These are phyloP conservation scores for Sycophaga agraensis DNA, from an alignment of 1,140 invertebrate species.

Conservation along the genomic window DNA sequence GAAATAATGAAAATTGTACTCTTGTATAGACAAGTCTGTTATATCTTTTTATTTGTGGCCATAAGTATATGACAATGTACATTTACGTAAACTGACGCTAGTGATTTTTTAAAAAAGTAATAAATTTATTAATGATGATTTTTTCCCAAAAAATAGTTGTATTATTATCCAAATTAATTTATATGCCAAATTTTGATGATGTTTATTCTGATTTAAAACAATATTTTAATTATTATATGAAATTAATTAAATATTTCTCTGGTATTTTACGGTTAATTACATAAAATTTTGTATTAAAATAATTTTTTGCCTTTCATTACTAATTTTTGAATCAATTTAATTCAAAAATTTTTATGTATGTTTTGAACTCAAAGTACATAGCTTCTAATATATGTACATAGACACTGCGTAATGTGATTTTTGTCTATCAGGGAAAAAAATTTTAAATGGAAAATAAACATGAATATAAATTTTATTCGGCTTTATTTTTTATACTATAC, in stretches of 20 bases:
- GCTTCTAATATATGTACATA: no score
- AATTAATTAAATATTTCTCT: no score
- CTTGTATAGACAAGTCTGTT: conserved; percentile 13
- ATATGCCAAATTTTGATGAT: background rate
- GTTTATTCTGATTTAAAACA: background rate
- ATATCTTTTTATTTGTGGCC: background rate
- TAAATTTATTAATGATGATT: conserved; percentile 17
- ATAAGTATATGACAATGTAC: conserved; percentile 16
- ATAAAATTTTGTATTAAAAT: no score
- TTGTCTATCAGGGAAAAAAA: no score
- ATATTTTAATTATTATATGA: no score
- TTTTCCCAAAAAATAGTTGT: conserved; percentile 2
- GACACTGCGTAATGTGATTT: no score
- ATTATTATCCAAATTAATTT: background rate
- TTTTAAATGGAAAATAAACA: no score
- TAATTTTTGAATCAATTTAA: background rate
- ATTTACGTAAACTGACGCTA: conserved; percentile 23
- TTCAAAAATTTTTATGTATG: background rate
- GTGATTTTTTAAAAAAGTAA: conserved; percentile 10
- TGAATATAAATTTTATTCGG: no score
- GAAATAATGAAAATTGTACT: conserved; percentile 7
- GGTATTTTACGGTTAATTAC: no score
- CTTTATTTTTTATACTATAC: no score
- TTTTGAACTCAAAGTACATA: background rate
- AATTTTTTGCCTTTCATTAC: no score